These are phyloP conservation scores for Neosilurus mollespiculum DNA, from an alignment of 2,797 vertebrate species.

Conservation along the genomic window DNA sequence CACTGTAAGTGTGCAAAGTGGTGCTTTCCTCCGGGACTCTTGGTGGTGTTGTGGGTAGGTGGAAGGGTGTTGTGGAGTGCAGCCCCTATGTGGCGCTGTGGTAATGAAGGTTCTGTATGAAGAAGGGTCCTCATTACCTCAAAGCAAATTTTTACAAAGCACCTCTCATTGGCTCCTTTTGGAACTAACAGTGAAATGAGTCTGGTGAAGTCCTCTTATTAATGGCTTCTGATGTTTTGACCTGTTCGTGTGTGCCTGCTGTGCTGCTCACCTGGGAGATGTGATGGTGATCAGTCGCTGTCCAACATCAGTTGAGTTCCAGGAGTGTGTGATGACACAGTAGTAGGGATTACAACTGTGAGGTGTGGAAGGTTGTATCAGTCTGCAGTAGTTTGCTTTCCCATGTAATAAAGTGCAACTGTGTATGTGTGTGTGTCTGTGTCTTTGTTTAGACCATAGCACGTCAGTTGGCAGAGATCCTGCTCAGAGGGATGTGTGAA, in stretches of 20 bases:
- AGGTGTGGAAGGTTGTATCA: neutral
- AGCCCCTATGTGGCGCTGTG: too few species aligned
- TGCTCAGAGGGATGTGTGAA: constrained; percentile 96
- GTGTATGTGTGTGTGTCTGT: constrained; percentile 43
- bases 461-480: constrained; percentile 95
- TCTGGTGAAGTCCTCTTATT: too few species aligned
- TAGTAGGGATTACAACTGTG: neutral
- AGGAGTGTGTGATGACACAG: too few species aligned
- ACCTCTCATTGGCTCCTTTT: neutral
- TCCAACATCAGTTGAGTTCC: too few species aligned
- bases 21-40: neutral
- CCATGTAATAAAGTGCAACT: neutral
- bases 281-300: too few species aligned
- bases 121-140: neutral
- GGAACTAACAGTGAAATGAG: too few species aligned
- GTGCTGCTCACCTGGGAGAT: too few species aligned
- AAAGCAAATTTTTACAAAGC: too few species aligned
- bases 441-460: constrained; percentile 85
- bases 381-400: neutral
- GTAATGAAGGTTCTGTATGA: neutral
- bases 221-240: too few species aligned
- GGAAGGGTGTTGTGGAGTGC: too few species aligned
- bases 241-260: too few species aligned
- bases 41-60: neutral
- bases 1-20: neutral